Percentiles rank a stretch among this genome's conserved stretches.
phyloP scores from a whole-genome alignment of 2,113 vertebrate species.

The Sturnus vulgaris region DNA sequence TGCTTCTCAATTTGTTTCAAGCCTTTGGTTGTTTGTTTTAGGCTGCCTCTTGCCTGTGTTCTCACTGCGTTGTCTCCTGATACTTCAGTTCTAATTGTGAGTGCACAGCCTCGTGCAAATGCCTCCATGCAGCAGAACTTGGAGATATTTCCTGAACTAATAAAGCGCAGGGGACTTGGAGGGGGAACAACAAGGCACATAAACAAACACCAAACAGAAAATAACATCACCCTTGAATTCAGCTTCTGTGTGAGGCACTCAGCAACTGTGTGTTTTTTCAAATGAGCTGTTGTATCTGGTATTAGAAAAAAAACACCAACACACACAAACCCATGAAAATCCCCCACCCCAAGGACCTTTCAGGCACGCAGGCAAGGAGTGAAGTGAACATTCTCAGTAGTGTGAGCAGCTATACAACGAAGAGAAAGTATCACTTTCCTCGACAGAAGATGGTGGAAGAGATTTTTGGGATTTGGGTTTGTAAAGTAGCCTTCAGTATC shows the following conservation, averaged over 20 bases:
- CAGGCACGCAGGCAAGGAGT: background rate
- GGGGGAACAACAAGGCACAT: constrained; percentile 14
- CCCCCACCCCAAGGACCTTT: background rate
- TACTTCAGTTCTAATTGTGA: constrained; percentile 63
- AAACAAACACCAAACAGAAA: constrained; percentile 27
- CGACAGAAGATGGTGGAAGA: background rate
- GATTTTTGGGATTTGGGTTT: background rate
- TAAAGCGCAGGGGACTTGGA: constrained; percentile 50
- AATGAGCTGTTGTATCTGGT: constrained; percentile 13
- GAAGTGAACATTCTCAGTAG: background rate
- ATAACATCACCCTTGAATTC: background rate
- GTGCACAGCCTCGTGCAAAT: constrained; percentile 36
- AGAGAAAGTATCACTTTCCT: background rate
- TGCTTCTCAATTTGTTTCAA: constrained; percentile 68
- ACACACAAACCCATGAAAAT: background rate
- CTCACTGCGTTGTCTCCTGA: constrained; percentile 41
- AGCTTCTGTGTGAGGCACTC: background rate
- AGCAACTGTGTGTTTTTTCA: background rate
- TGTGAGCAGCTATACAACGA: background rate
- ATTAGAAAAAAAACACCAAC: background rate
- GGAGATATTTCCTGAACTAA: constrained; percentile 55
- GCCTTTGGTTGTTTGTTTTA: constrained; percentile 65
- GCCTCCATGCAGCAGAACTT: constrained; percentile 39
- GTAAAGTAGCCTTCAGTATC: background rate
- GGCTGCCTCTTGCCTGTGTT: constrained; percentile 45